These are phyloP conservation scores for Lordiphosa stackelbergi DNA, from an alignment of 1,140 invertebrate genomes.

Conservation along the genomic window DNA sequence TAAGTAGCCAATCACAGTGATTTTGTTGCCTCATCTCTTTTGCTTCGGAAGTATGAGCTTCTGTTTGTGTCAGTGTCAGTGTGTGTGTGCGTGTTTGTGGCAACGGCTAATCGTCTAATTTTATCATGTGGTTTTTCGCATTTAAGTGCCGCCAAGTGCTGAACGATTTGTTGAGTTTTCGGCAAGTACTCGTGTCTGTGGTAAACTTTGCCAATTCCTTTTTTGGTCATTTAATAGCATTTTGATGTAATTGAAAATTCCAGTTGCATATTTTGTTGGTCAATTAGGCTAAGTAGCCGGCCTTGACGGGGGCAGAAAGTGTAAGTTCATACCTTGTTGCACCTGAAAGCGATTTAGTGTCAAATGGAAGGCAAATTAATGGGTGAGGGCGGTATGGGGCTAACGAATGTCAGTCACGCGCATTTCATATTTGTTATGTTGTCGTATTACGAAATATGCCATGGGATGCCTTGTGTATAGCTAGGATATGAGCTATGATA, in stretches of 20 bases:
- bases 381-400: background rate
- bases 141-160: constrained; percentile 67
- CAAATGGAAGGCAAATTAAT: constrained; percentile 58
- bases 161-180: constrained; percentile 61
- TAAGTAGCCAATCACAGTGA: too few species aligned
- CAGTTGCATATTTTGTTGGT: constrained; percentile 15
- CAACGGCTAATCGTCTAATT: constrained; percentile 69
- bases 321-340: constrained; percentile 30
- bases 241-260: constrained; percentile 10
- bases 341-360: constrained; percentile 41
- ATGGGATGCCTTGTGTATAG: constrained; percentile 3
- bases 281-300: constrained; percentile 36
- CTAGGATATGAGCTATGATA: constrained; percentile 8
- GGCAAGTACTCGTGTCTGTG: constrained; percentile 4
- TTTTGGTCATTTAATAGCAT: background rate
- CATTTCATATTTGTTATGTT: constrained; percentile 56
- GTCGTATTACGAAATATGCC: constrained; percentile 59
- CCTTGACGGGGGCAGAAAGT: constrained; percentile 17
- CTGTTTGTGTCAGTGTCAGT: background rate
- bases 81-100: constrained; percentile 39
- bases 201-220: constrained; percentile 2
- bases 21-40: constrained; percentile 3
- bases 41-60: constrained; percentile 1
- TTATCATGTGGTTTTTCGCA: constrained; percentile 71
- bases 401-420: constrained; percentile 41